Percentiles rank a stretch among this genome's conserved stretches.
phyloP scores from a whole-genome alignment of 2,113 vertebrate genomes.

The Pampusana beccarii region DNA sequence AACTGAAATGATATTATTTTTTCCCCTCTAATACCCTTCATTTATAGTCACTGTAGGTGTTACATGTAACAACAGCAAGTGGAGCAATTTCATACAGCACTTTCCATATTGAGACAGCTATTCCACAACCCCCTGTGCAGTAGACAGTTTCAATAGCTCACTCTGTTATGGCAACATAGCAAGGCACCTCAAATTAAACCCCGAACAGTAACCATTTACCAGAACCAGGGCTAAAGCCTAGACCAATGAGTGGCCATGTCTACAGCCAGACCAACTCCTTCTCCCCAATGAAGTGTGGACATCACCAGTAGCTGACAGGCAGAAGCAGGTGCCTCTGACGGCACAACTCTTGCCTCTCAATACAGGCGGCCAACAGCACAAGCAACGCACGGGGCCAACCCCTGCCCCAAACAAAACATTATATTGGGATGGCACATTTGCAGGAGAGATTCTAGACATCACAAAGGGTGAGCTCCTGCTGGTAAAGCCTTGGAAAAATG shows the following conservation, averaged over 20 bases:
- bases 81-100: neutral
- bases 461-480: neutral
- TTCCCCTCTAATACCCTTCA: neutral
- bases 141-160: neutral
- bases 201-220: rapidly evolving
- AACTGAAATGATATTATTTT: neutral
- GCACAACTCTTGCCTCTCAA: neutral
- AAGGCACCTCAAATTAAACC: neutral
- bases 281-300: neutral
- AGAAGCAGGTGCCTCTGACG: neutral
- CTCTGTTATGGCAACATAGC: neutral
- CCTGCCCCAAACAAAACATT: rapidly evolving
- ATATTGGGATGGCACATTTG: neutral
- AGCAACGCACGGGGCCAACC: neutral
- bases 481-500: neutral
- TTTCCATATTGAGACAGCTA: neutral
- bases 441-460: neutral
- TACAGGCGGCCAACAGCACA: neutral
- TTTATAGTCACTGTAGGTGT: neutral
- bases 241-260: neutral
- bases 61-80: neutral
- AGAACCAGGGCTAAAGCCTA: neutral
- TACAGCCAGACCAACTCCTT: neutral
- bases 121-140: neutral
- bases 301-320: neutral